phyloP scores from a whole-genome alignment of 1,140 invertebrate genomes.

The Pseudomyrmex cubaensis region DNA sequence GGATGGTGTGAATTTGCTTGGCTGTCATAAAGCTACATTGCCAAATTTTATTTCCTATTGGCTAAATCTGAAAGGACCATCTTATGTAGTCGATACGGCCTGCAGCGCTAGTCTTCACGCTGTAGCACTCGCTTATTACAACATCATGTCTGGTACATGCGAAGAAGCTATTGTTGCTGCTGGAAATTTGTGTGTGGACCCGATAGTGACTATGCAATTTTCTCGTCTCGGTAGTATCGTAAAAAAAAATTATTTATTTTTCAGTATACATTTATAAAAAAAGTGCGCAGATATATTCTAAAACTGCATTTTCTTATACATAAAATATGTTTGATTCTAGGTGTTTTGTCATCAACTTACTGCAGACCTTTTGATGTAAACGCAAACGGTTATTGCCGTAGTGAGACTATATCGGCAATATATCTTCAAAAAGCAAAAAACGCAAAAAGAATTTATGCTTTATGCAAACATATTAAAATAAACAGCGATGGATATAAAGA shows the following conservation, averaged over 20 bases:
- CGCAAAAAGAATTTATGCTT: too few species aligned
- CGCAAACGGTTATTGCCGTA: constrained; percentile 87
- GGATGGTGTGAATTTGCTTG: not conserved
- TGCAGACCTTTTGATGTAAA: too few species aligned
- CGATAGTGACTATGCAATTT: not conserved
- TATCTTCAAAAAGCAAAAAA: constrained; percentile 85
- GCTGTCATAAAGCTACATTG: not conserved
- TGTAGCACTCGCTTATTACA: constrained; percentile 91
- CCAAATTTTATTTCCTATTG: not conserved
- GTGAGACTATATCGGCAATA: constrained; percentile 87
- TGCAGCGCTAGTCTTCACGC: constrained; percentile 95
- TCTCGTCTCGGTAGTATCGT: not conserved
- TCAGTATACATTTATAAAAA: not conserved
- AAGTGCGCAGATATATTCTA: not conserved
- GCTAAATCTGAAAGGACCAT: not conserved
- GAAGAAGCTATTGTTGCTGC: constrained; percentile 95
- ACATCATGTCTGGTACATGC: constrained; percentile 91
- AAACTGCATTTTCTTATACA: constrained; percentile 79
- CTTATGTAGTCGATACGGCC: constrained; percentile 72
- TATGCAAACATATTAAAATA: constrained; percentile 70
- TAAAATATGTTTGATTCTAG: constrained; percentile 87
- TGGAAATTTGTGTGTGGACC: constrained; percentile 87
- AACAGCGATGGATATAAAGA: constrained; percentile 87
- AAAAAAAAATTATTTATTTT: not conserved
- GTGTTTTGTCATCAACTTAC: too few species aligned